These are phyloP conservation scores for Pseudococcus viburni DNA, from an alignment of 2,888 invertebrate species.

Conservation along the genomic window DNA sequence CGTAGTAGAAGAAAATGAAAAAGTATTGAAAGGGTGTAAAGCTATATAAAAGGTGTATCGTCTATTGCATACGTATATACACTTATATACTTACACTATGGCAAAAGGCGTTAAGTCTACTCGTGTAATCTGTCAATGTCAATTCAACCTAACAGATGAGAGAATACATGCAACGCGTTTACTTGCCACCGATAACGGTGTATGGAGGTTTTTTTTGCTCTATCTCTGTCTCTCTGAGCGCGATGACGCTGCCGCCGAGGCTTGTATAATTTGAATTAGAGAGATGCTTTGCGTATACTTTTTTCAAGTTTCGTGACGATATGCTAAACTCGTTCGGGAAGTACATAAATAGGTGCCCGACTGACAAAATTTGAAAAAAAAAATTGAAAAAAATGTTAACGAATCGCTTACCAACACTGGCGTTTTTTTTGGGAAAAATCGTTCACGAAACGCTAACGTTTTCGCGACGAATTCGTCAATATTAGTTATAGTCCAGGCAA, in stretches of 20 bases:
- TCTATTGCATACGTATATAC: constrained; percentile 48
- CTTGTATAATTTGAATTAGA: constrained; percentile 11
- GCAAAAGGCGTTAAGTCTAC: constrained; percentile 56
- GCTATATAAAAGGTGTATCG: constrained; percentile 57
- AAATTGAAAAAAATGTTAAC: no score
- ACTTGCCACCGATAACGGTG: constrained; percentile 25
- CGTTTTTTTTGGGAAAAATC: no score
- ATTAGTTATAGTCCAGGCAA: no score
- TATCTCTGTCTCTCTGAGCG: not conserved
- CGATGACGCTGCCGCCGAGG: not conserved
- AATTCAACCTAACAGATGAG: constrained; percentile 43
- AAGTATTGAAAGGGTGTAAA: constrained; percentile 43
- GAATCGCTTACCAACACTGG: no score
- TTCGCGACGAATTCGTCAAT: no score
- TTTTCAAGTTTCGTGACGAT: not conserved
- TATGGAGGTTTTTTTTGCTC: constrained; percentile 6
- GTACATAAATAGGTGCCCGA: no score
- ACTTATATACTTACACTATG: not conserved
- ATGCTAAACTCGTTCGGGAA: not conserved
- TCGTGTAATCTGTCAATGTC: constrained; percentile 62
- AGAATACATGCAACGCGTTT: constrained; percentile 47
- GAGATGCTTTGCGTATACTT: not conserved
- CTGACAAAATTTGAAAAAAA: no score
- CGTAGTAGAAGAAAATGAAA: constrained; percentile 12
- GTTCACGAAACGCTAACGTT: no score